Base-by-base conservation (phyloP, 1,140 invertebrate species). In the Drosophila tropicalis region DNA sequence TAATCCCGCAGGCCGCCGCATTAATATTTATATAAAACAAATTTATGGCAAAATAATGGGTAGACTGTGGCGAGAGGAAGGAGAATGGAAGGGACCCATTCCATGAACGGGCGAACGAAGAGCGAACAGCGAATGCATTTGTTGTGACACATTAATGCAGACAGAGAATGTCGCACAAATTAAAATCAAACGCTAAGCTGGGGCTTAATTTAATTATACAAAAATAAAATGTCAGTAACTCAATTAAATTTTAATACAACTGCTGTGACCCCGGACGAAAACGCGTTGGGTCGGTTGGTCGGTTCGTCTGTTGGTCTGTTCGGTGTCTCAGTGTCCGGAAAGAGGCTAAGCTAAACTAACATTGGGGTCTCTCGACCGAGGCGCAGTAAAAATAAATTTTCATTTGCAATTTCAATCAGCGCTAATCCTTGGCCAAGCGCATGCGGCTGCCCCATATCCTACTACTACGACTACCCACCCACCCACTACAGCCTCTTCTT, bases 351-450 rank as follows among this genome's bases (percentile, higher is more conserved):
- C 79, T 86, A 75, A 86, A 86, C 83, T 87, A 87, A 86, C 83
- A 86, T 79, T 82, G 67, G 62, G 12, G 51, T 44, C 15, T 55
- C 67, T 17, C 41, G 65, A 63, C 34, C 62, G 25, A 47, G 71
- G 75, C 75, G 75, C 75, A 90, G 85, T 90, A 77, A 90, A 87
- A 90, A 90, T 90, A 90, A 90, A 90, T 90, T 90, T 90, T 90
- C 87, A 90, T 90, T 90, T 90, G 89, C 87, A 90, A 90, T 90
- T 90, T 90, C 87, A 90, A 90, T 90, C 87, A 90, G 80, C 87
- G 87, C 81, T 90, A 90, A 90, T 90, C 87, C 87, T 83, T 81
- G 81, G 81, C 81, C 79, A 87, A 87, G 83, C 87, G 72, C 83
- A 86, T 87, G 82, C 83, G 84, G 66, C 81, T 70, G 70, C 75